phyloP scores from a whole-genome alignment of 2,888 invertebrate species.

The Monochamus alternatus region DNA sequence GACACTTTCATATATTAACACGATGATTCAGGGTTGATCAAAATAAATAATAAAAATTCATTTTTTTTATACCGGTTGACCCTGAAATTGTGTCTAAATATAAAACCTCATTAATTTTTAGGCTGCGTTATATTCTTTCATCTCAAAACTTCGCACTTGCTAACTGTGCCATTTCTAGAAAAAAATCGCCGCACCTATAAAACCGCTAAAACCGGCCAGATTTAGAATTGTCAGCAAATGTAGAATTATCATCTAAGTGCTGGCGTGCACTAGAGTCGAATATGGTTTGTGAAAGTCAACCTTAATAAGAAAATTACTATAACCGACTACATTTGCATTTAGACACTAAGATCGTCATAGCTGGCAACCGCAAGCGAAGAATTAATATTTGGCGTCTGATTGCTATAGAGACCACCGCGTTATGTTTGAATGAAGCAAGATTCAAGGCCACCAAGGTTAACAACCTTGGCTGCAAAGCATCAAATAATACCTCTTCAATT shows the following conservation, averaged over 20 bases:
- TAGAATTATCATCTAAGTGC: too few species aligned
- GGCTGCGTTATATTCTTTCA: neutral
- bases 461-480: slow-evolving; percentile 59
- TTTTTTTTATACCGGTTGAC: slow-evolving; percentile 1
- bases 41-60: slow-evolving; percentile 1
- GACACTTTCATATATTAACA: too few species aligned
- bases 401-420: slow-evolving; percentile 7
- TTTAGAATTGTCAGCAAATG: too few species aligned
- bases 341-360: neutral
- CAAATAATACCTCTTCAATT: slow-evolving; percentile 48
- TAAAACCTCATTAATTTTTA: slow-evolving; percentile 2
- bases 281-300: too few species aligned
- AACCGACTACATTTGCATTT: slow-evolving; percentile 3
- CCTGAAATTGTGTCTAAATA: slow-evolving; percentile 12
- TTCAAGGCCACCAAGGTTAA: slow-evolving; percentile 60
- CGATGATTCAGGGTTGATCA: slow-evolving; percentile 6
- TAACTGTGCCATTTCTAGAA: neutral
- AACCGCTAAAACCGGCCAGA: too few species aligned
- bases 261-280: too few species aligned
- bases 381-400: slow-evolving; percentile 12
- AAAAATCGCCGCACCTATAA: too few species aligned
- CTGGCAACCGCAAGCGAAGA: slow-evolving; percentile 5
- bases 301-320: too few species aligned
- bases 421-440: slow-evolving; percentile 58
- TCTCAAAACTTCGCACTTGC: neutral